phyloP scores from a whole-genome alignment of 2,888 invertebrate genomes.

The Mellilla xanthometata region DNA sequence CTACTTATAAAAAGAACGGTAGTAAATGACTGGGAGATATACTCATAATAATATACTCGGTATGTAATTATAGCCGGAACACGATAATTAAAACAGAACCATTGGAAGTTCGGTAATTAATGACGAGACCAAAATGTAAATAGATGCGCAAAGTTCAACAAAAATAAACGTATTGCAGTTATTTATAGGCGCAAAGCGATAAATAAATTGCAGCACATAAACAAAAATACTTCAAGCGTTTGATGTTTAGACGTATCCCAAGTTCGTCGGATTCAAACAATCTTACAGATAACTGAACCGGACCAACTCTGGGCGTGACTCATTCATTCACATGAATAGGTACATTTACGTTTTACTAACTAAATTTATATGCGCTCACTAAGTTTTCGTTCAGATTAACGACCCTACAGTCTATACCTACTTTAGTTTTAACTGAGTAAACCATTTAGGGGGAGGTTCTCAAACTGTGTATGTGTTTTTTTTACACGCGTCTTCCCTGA shows the following conservation, averaged over 20 bases:
- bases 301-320: conserved; percentile 69
- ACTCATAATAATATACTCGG: too few relatives aligned
- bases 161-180: conserved; percentile 12
- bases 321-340: conserved; percentile 75
- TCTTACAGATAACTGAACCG: conserved; percentile 45
- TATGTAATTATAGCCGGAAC: background rate
- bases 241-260: conserved; percentile 20
- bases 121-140: conserved; percentile 10
- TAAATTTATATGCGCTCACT: conserved; percentile 55
- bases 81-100: conserved; percentile 9
- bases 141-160: conserved; percentile 9
- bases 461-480: too few relatives aligned
- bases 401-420: background rate
- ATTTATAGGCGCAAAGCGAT: conserved; percentile 13
- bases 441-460: too few relatives aligned
- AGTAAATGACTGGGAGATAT: too few relatives aligned
- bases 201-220: conserved; percentile 17
- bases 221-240: conserved; percentile 20
- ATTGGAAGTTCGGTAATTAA: conserved; percentile 5
- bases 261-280: conserved; percentile 9
- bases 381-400: conserved; percentile 31
- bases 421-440: too few relatives aligned
- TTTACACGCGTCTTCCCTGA: too few relatives aligned
- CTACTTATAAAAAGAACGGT: too few relatives aligned
- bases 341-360: conserved; percentile 59